A percentile compares a stretch with the other conserved stretches of the same genome.
phyloP scores from a whole-genome alignment of 2,888 invertebrate species.

The Stenotaenia linearis region DNA sequence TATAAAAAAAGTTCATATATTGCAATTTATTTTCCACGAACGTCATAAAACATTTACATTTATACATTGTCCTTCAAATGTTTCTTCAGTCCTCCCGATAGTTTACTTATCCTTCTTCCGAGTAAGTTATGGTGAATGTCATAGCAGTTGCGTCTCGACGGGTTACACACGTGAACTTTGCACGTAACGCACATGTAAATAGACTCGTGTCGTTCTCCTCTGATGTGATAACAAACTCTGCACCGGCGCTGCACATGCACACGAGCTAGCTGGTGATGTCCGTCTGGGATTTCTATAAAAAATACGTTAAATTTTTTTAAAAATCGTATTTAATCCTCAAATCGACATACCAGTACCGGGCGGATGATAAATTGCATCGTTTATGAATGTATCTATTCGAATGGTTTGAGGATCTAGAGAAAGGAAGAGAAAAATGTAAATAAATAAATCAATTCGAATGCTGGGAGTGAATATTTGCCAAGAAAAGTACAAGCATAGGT shows the following conservation, averaged over 20 bases:
- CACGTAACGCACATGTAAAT: not conserved
- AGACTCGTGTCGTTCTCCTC: slow-evolving; percentile 12
- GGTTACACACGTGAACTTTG: not conserved
- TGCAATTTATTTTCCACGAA: not conserved
- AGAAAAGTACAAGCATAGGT: not conserved
- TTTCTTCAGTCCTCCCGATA: not conserved
- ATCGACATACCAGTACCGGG: not conserved
- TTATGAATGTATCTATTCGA: not conserved
- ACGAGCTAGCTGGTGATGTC: not conserved
- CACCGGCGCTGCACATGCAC: not conserved
- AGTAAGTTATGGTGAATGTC: not conserved
- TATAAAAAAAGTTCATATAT: not conserved
- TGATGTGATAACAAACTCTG: slow-evolving; percentile 7
- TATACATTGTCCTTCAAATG: not conserved
- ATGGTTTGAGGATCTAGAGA: not conserved
- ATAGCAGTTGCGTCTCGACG: not conserved
- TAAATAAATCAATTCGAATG: not conserved
- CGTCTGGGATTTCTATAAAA: not conserved
- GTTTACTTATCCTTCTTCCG: not conserved
- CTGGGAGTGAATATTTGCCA: not conserved
- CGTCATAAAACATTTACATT: not conserved
- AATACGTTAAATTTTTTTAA: too few relatives aligned
- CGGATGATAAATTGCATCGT: not conserved
- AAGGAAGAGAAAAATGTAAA: not conserved
- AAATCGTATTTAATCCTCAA: too few relatives aligned